Base-by-base conservation (phyloP, 2,888 invertebrate genomes). In the Didymodactylos carnosus region DNA sequence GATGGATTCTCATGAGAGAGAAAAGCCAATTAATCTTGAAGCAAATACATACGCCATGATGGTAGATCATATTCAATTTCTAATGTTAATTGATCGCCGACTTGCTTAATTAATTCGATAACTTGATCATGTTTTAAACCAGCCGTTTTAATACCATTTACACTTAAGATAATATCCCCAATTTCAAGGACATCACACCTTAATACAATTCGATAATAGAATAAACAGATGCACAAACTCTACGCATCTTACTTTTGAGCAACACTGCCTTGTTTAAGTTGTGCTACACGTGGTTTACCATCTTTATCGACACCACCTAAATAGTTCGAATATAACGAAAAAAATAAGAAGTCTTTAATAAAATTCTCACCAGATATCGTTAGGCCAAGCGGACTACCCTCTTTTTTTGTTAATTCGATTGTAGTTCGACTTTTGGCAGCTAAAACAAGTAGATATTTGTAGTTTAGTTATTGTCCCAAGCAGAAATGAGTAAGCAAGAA, bases 21-120 rank as follows among this genome's bases (percentile, higher is more conserved):
- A 49, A 62, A 10, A 27, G 6, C 46, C 46, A 62, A 27, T 27
- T 41, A 62, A n/a, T n/a, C n/a, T n/a, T n/a, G n/a, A n/a, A n/a
- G n/a, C n/a, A n/a, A n/a, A n/a, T 29, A 41, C 35, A 43, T 72
- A 75, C 75, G 75, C 75, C 75, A 75, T 39, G 69, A 69, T n/a
- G 75, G 75, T 29, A 75, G 39, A 51, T 75, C 71, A 35, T 75
- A 75, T 75, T 72, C 75, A 29, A 75, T 53, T 39, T 74, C 74
- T 41, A 74, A 62, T 40, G 49, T 62, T 39, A 74, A 69, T n/a
- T 53, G 62, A 39, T 74, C 74, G 53, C 71, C 74, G 4, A 53
- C 74, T 69, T 74, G 71, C 71, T 74, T 74, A 7, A 74, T 74
- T 62, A 74, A 46, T 43, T 74, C 74, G 11, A 74, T 74, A 14